phyloP scores from a whole-genome alignment of 2,888 invertebrate genomes.

The Rhyacophila evoluta region DNA sequence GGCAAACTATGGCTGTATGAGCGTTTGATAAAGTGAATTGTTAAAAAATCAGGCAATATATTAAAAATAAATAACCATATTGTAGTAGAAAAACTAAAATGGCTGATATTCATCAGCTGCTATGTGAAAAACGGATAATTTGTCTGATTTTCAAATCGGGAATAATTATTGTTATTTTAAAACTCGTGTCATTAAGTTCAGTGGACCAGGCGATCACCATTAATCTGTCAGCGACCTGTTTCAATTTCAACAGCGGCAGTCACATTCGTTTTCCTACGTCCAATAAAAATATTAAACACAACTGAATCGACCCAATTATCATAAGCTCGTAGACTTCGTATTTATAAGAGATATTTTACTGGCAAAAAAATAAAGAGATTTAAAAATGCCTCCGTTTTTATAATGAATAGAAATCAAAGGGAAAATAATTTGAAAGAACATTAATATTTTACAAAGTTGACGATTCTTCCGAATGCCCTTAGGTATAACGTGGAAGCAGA shows the following conservation, averaged over 20 bases:
- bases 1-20: too few species aligned
- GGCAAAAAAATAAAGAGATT: too few species aligned
- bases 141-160: not conserved
- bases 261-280: not conserved
- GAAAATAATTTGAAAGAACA: too few species aligned
- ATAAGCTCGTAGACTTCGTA: not conserved
- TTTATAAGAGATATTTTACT: too few species aligned
- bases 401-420: not conserved
- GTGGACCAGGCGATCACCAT: constrained; percentile 7
- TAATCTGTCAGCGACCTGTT: constrained; percentile 12
- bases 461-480: too few species aligned
- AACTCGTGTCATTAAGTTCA: not conserved
- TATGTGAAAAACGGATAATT: not conserved
- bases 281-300: not conserved
- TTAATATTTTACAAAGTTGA: too few species aligned
- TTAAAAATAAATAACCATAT: not conserved
- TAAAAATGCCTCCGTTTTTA: not conserved
- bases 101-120: not conserved
- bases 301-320: constrained; percentile 18
- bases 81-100: not conserved
- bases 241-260: constrained; percentile 9
- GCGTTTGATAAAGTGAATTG: too few species aligned
- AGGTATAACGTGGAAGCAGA: too few species aligned
- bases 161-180: not conserved
- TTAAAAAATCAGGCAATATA: too few species aligned